A percentile compares a stretch with the other conserved stretches of the same genome.
Evolutionary conservation across 2,888 invertebrate genomes (phyloP).

Genomic region (Dicycla oo): DNA sequence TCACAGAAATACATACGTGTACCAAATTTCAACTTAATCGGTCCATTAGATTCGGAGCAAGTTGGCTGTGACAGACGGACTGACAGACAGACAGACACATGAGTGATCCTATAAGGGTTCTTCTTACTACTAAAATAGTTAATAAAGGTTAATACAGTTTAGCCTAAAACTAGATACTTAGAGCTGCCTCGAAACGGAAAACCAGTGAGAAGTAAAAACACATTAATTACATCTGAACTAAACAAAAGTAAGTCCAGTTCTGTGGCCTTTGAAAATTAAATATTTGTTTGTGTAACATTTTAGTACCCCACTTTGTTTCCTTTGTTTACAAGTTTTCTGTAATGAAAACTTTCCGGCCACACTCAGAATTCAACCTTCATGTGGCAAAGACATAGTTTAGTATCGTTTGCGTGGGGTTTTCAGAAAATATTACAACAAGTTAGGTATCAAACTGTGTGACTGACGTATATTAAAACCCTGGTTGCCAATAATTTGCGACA

Average conservation of each 20-base stretch:
- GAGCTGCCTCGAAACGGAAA: conserved; percentile 8
- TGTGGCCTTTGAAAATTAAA: conserved; percentile 53
- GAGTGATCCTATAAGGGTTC: too few relatives aligned
- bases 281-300: conserved; percentile 51
- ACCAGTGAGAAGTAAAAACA: conserved; percentile 42
- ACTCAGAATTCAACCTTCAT: neutral
- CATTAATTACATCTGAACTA: conserved; percentile 44
- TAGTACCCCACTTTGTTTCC: conserved; percentile 41
- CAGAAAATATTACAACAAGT: conserved; percentile 25
- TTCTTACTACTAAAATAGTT: too few relatives aligned
- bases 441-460: conserved; percentile 9
- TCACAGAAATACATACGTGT: too few relatives aligned
- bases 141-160: too few relatives aligned
- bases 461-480: conserved; percentile 19
- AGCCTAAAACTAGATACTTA: conserved; percentile 3
- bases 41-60: too few relatives aligned
- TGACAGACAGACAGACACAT: too few relatives aligned
- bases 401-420: conserved; percentile 10
- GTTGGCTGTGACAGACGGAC: too few relatives aligned
- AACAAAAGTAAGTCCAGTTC: conserved; percentile 41
- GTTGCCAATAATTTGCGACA: conserved; percentile 45
- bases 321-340: conserved; percentile 43
- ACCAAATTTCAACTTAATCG: too few relatives aligned
- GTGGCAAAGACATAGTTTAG: fast-evolving
- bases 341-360: neutral